Percentiles rank a stretch among this genome's conserved stretches.
These are phyloP conservation scores for Nebria salina DNA, from an alignment of 2,888 invertebrate species.

Conservation along the genomic window DNA sequence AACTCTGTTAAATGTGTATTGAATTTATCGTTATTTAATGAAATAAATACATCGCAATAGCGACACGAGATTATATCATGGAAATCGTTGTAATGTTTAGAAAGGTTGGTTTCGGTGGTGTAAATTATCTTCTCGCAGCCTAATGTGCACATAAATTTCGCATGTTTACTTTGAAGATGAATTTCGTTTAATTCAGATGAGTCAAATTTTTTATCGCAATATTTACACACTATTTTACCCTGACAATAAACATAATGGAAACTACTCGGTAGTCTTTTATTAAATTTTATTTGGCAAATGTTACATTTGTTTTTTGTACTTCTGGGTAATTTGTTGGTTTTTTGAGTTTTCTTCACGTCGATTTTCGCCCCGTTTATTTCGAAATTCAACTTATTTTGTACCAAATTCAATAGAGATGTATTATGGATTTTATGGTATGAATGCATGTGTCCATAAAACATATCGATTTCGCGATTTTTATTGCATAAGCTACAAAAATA, in stretches of 20 bases:
- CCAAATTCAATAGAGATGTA: conserved; percentile 29
- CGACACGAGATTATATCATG: conserved; percentile 27
- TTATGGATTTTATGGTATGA: conserved; percentile 36
- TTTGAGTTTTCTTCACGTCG: conserved; percentile 5
- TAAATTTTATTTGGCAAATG: conserved; percentile 14
- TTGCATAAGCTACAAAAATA: conserved; percentile 34
- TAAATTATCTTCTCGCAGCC: conserved; percentile 22
- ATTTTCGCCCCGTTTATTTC: conserved; percentile 24
- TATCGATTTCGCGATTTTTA: conserved; percentile 28
- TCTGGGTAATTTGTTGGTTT: conserved; percentile 5
- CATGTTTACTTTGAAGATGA: conserved; percentile 19
- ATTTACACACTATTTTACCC: conserved; percentile 22
- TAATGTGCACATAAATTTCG: conserved; percentile 21
- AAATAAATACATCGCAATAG: conserved; percentile 25
- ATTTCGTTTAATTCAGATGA: background rate
- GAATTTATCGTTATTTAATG: conserved; percentile 9
- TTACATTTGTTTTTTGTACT: conserved; percentile 26
- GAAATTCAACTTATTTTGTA: conserved; percentile 9
- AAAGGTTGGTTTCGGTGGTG: conserved; percentile 25
- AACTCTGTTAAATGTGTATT: conserved; percentile 18
- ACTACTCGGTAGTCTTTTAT: conserved; percentile 28
- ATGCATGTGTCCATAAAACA: conserved; percentile 34
- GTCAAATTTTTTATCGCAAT: conserved; percentile 25
- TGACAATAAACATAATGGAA: conserved; percentile 38
- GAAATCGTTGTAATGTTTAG: conserved; percentile 29